Evolutionary conservation across 2,113 vertebrate genomes (phyloP).

Genomic region (Corydoras maculifer): DNA sequence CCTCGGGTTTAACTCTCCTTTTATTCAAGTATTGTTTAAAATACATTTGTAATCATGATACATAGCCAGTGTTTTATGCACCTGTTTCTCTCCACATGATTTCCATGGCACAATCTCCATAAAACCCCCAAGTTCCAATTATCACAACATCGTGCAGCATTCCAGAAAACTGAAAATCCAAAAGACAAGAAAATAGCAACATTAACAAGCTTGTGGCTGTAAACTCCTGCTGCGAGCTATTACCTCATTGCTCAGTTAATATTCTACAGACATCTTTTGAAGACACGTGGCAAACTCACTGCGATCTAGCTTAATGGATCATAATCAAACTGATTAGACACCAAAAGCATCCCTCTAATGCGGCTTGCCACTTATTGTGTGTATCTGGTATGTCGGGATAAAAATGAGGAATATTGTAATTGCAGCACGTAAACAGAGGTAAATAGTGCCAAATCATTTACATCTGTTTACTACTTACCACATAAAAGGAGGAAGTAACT

Average conservation of each 20-base stretch:
- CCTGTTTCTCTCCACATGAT: conserved; percentile 27
- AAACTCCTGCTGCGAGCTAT: conserved; percentile 36
- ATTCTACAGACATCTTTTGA: conserved; percentile 32
- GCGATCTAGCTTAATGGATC: conserved; percentile 22
- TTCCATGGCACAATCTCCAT: conserved; percentile 17
- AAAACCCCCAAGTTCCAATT: conserved; percentile 38
- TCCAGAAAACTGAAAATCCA: not conserved
- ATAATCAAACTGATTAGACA: conserved; percentile 24
- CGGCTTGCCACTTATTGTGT: not conserved
- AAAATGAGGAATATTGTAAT: conserved; percentile 18
- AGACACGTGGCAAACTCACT: conserved; percentile 11
- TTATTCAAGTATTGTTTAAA: not conserved
- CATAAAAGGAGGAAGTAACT: conserved; percentile 12
- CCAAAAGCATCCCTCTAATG: conserved; percentile 12
- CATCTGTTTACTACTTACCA: not conserved
- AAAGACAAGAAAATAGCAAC: conserved; percentile 24
- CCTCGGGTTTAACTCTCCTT: not conserved
- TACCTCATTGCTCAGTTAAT: conserved; percentile 35
- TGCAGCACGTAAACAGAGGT: not conserved
- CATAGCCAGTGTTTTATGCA: conserved; percentile 21
- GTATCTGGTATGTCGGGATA: not conserved
- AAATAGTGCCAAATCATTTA: conserved; percentile 5
- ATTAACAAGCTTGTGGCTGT: conserved; percentile 40
- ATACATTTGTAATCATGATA: not conserved
- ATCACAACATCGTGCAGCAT: conserved; percentile 20